Conservation (phyloP, 2,888 invertebrate species). For the Trileptium ribeirensis region DNA sequence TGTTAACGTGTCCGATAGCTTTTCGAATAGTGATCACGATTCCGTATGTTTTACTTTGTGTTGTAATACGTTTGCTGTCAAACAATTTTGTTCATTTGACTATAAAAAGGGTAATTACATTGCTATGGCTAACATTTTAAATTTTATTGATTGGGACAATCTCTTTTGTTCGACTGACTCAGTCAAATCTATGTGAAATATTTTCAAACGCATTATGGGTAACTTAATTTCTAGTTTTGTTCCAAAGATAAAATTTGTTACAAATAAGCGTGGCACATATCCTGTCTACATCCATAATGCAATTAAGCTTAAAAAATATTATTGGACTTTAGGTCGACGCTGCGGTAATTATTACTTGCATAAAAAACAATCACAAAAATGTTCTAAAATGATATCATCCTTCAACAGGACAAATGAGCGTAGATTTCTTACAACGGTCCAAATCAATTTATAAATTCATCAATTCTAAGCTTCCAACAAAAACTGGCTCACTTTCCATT, state of each 20-base stretch:
- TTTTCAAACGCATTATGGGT: not conserved
- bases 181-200: not conserved
- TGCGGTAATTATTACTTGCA: not conserved
- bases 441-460: not conserved
- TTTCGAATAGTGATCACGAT: not conserved
- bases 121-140: not conserved
- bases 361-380: not conserved
- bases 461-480: not conserved
- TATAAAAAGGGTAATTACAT: not conserved
- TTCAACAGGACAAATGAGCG: not conserved
- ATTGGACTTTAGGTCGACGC: not conserved
- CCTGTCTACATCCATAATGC: not conserved
- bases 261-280: not conserved
- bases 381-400: not conserved
- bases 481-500: not conserved
- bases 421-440: not conserved
- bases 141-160: not conserved
- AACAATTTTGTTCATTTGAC: not conserved
- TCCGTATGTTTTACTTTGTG: not conserved
- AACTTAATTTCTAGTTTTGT: not conserved
- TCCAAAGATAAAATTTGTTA: not conserved
- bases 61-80: not conserved
- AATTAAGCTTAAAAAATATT: not conserved
- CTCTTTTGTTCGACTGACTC: not conserved
- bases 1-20: not conserved